These are phyloP conservation scores for Oscheius sp. DNA, from an alignment of 2,888 invertebrate genomes.

Conservation along the genomic window DNA sequence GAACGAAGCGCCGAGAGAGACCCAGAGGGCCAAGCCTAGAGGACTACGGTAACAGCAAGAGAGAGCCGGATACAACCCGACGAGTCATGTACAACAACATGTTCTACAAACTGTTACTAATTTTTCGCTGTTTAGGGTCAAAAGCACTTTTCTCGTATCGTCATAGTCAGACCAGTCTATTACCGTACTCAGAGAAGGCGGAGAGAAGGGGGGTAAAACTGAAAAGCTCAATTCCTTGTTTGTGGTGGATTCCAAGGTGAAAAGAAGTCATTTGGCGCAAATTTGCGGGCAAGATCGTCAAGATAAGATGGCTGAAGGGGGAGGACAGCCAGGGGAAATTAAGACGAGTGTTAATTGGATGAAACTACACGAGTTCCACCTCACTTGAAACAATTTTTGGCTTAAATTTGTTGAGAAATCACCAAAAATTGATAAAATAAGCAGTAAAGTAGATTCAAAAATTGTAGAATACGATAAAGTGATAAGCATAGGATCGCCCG, in stretches of 20 bases:
- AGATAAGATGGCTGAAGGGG: neutral
- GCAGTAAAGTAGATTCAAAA: too few species aligned
- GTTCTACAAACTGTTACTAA: slow-evolving; percentile 20
- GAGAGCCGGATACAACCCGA: neutral
- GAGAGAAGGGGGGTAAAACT: too few species aligned
- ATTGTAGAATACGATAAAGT: too few species aligned
- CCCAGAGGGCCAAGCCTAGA: neutral
- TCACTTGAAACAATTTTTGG: too few species aligned
- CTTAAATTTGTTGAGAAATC: too few species aligned
- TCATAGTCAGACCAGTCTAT: too few species aligned
- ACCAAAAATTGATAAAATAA: too few species aligned
- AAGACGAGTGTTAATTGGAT: neutral
- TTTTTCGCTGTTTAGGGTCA: neutral
- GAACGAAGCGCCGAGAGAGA: neutral
- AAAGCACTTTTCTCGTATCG: neutral
- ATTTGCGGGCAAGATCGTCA: slow-evolving; percentile 24
- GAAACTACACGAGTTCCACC: too few species aligned
- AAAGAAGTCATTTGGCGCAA: slow-evolving; percentile 26
- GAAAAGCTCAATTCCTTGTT: neutral
- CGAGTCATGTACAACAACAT: neutral
- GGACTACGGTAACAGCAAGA: too few species aligned
- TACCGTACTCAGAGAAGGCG: too few species aligned
- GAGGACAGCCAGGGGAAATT: neutral
- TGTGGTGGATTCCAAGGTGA: slow-evolving; percentile 1
- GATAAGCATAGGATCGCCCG: too few species aligned